These are phyloP conservation scores for Plagodis dolabraria DNA, from an alignment of 2,888 invertebrate genomes.

Conservation along the genomic window DNA sequence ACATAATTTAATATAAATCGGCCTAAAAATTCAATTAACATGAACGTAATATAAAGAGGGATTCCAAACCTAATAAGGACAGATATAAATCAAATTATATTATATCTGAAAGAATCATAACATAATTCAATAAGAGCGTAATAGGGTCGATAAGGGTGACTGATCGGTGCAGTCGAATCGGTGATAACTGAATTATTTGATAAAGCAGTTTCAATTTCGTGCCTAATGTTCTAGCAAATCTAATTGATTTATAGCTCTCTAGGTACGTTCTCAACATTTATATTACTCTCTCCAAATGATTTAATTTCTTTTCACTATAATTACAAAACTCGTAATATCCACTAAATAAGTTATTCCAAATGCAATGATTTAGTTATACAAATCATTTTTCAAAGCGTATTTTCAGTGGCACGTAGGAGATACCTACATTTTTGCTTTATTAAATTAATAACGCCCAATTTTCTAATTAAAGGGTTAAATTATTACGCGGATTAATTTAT, in stretches of 20 bases:
- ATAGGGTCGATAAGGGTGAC: conserved; percentile 30
- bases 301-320: too few relatives aligned
- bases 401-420: too few relatives aligned
- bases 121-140: conserved; percentile 27
- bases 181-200: conserved; percentile 23
- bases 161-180: conserved; percentile 23
- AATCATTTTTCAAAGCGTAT: too few relatives aligned
- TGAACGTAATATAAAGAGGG: conserved; percentile 8
- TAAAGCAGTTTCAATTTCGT: conserved; percentile 20
- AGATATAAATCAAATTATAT: conserved; percentile 20
- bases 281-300: too few relatives aligned
- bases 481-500: too few relatives aligned
- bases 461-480: too few relatives aligned
- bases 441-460: too few relatives aligned
- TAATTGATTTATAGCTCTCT: conserved; percentile 3
- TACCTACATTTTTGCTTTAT: too few relatives aligned
- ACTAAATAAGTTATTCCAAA: too few relatives aligned
- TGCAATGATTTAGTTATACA: too few relatives aligned
- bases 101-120: conserved; percentile 20
- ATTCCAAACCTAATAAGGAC: conserved; percentile 15
- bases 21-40: conserved; percentile 14
- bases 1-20: conserved; percentile 6
- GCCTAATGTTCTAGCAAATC: conserved; percentile 14
- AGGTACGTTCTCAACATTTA: too few relatives aligned
- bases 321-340: too few relatives aligned